Evolutionary conservation across 2,113 vertebrate species (phyloP), one percentile per base, ranked within the genome.

Genomic region (Apodemus speciosus): DNA sequence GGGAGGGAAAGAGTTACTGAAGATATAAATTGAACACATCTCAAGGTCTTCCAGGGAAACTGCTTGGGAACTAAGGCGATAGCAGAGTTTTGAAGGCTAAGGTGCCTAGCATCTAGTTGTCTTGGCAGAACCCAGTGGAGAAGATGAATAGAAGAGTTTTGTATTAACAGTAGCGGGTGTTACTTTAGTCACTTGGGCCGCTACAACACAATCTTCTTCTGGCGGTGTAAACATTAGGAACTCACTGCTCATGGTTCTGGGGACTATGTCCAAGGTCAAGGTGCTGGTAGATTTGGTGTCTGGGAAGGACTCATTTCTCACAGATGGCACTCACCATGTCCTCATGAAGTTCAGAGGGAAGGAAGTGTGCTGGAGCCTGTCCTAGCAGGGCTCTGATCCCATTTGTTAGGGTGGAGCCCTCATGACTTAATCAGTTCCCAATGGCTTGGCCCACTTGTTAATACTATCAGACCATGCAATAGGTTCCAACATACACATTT

Each of bases 91-190:
- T 90, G 73, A 92, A 88, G 68, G 51, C 43, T 20, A 64, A 51
- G 66, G 38, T 80, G 69, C 14, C 14, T 88, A n/a, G 40, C 49
- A 25, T 8, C 53, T 40, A 73, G 69, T 53, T 89, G 21, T 49
- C n/a, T 91, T 89, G 66, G 40, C 83, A 93, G 62, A 85, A n/a
- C 23, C 56, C 73, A 75, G 35, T 92, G 58, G 90, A 21, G 88
- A 76, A 49, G 68, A 77, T 43, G 3, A 0, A 23, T 40, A 16
- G 8, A 30, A 92, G 38, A n/a, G 58, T 58, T 94, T 60, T 81
- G 53, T 5, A 40, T 0, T 62, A 85, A 71, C 51, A 51, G 0
- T 72, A 64, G 51, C 25, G 43, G 23, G 32, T 66, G n/a, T 66
- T 43, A 16, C 27, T 69, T 92, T 46, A 16, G 43, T 40, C 10